A percentile compares a stretch with the other conserved stretches of the same genome.
Evolutionary conservation across 2,113 vertebrate species (phyloP).

Genomic region (Peromyscus californicus): DNA sequence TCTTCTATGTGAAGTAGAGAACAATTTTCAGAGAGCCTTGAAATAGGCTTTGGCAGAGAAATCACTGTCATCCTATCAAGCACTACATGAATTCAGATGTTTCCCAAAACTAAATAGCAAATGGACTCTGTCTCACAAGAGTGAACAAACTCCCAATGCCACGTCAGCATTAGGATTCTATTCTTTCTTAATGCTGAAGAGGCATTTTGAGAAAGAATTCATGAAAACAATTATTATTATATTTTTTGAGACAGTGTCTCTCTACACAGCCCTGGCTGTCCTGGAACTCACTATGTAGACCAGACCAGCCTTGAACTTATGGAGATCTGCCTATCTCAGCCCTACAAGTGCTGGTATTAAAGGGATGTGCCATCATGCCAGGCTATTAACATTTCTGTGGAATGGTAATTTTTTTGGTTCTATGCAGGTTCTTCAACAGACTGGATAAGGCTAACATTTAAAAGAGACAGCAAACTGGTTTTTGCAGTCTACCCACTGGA

Average conservation of each 20-base stretch:
- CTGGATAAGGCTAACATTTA: neutral
- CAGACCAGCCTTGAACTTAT: neutral
- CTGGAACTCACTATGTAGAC: neutral
- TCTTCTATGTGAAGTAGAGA: neutral
- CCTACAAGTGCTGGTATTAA: neutral
- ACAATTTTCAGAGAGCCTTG: conserved; percentile 10
- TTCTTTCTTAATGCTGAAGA: neutral
- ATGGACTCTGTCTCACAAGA: neutral
- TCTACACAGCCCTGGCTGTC: neutral
- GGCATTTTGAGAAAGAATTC: neutral
- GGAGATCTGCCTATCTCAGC: neutral
- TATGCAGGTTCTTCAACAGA: neutral
- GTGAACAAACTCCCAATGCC: neutral
- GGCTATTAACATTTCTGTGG: neutral
- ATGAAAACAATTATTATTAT: neutral
- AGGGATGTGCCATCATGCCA: neutral
- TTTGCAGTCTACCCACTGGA: neutral
- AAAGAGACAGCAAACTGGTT: neutral
- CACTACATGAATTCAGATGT: neutral
- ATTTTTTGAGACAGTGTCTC: neutral
- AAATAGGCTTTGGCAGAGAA: conserved; percentile 9
- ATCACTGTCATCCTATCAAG: neutral
- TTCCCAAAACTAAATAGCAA: conserved; percentile 32
- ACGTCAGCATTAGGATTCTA: neutral
- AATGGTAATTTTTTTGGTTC: neutral